Conservation (phyloP, 2,888 invertebrate species). For the Heliconius aoede region DNA sequence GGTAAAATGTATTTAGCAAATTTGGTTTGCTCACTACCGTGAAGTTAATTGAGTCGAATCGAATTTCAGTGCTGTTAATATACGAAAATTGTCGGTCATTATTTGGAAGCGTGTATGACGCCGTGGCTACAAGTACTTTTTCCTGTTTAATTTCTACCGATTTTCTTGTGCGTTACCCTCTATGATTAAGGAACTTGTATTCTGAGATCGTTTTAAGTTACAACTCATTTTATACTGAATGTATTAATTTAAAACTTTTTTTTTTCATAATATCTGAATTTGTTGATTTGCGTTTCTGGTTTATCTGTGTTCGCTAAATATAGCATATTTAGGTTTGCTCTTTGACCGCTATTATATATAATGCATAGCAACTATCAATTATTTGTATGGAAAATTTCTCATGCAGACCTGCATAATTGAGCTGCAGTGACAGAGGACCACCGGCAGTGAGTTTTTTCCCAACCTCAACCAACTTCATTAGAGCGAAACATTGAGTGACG, state of each 20-base stretch:
- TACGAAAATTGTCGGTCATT: conserved; percentile 58
- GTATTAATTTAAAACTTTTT: neutral
- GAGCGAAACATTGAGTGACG: conserved; percentile 65
- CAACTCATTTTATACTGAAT: neutral
- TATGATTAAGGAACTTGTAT: conserved; percentile 16
- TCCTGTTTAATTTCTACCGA: conserved; percentile 31
- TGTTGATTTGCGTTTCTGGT: neutral
- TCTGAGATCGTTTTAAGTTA: neutral
- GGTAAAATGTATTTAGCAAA: conserved; percentile 62
- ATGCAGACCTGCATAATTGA: conserved; percentile 48
- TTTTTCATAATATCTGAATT: no score
- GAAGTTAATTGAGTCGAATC: conserved; percentile 63
- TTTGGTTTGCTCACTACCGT: conserved; percentile 66
- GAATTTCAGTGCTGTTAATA: conserved; percentile 47
- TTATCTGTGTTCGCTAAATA: conserved; percentile 17
- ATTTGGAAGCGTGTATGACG: conserved; percentile 63
- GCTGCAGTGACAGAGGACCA: conserved; percentile 61
- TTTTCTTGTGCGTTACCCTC: conserved; percentile 20
- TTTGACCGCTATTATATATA: conserved; percentile 32
- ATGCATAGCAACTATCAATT: conserved; percentile 42
- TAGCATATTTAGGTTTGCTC: conserved; percentile 27
- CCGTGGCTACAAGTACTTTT: conserved; percentile 47
- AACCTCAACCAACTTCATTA: conserved; percentile 66
- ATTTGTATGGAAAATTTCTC: conserved; percentile 43
- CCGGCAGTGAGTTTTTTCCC: conserved; percentile 75